phyloP scores from a whole-genome alignment of 1,140 invertebrate species.

The Zaprionus inermis region DNA sequence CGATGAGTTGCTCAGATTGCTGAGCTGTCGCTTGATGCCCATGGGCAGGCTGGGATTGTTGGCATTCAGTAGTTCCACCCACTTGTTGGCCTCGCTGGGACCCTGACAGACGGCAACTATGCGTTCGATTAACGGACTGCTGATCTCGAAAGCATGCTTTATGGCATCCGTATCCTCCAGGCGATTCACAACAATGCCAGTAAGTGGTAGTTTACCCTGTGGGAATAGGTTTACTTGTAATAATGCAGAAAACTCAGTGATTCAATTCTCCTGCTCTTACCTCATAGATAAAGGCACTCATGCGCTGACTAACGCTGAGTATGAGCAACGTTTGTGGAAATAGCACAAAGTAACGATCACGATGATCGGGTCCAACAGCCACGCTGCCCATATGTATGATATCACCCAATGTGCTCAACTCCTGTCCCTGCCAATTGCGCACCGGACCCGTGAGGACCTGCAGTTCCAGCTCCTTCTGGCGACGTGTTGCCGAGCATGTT shows the following conservation, averaged over 20 bases:
- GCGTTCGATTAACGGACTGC: constrained; percentile 95
- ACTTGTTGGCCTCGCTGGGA: constrained; percentile 92
- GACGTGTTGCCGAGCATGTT: constrained; percentile 91
- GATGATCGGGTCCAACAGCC: constrained; percentile 91
- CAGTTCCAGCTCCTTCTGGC: constrained; percentile 98
- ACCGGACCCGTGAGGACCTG: constrained; percentile 97
- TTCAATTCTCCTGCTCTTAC: constrained; percentile 85
- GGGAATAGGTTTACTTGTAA: constrained; percentile 32
- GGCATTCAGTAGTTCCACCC: constrained; percentile 91
- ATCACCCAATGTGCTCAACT: constrained; percentile 87
- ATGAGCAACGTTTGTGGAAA: constrained; percentile 95
- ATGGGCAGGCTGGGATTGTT: constrained; percentile 82
- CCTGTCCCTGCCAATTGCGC: constrained; percentile 97
- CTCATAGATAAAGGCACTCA: constrained; percentile 98
- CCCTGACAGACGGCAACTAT: constrained; percentile 94
- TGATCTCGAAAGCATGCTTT: constrained; percentile 97
- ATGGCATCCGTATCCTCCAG: constrained; percentile 91
- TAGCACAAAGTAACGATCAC: constrained; percentile 96
- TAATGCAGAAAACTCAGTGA: background rate
- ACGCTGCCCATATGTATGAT: constrained; percentile 93
- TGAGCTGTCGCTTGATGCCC: constrained; percentile 84
- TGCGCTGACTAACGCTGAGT: constrained; percentile 93
- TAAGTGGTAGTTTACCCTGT: constrained; percentile 95
- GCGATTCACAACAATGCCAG: constrained; percentile 91
- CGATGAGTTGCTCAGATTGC: constrained; percentile 80